Base-by-base conservation (phyloP, 2,888 invertebrate genomes). In the Spisula subtruncata region DNA sequence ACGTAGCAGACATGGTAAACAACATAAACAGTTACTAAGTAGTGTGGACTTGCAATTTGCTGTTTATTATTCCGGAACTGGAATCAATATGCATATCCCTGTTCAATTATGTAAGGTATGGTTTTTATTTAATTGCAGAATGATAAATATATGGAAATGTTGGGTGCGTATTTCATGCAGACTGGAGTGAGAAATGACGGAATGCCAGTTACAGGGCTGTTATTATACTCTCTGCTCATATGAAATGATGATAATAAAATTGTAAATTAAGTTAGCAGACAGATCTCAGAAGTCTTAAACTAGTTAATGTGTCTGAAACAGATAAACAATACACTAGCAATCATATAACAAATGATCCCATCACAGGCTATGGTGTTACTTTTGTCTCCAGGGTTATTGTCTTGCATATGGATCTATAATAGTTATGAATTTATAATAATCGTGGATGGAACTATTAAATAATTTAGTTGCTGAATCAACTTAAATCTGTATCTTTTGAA, bases 221-320 rank as follows among this genome's bases (percentile, higher is more conserved):
- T 75, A 75, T 32, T 75, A 18, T 35, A 75, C 35, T 75, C 4
- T 75, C 75, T 14, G 16, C 32, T 8, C 75, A 75, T 35, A 75
- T 32, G 32, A 16, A 35, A 35, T 29, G 75, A 35, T 75, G 25
- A 75, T 75, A 75, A 75, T 75, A 35, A 75, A 75, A 75, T 75
- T 32, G 75, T 18, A 75, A 75, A 75, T 75, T 75, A 75, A 75
- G 75, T 75, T 75, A 75, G 75, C 35, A 75, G 75, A 75, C 75
- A 75, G 75, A 75, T 75, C 32, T 75, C 35, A 35, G 35, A 75
- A 35, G 35, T 18, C 75, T 75, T 75, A 32, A 75, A 32, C 29
- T 75, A 75, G 32, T 35, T 25, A 32, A 75, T 75, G 75, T 16
- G 75, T 75, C 75, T 75, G 75, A 75, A 35, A 75, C 32, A 75